These are phyloP conservation scores for Euwallacea similis DNA, from an alignment of 1,140 invertebrate genomes.

Conservation along the genomic window DNA sequence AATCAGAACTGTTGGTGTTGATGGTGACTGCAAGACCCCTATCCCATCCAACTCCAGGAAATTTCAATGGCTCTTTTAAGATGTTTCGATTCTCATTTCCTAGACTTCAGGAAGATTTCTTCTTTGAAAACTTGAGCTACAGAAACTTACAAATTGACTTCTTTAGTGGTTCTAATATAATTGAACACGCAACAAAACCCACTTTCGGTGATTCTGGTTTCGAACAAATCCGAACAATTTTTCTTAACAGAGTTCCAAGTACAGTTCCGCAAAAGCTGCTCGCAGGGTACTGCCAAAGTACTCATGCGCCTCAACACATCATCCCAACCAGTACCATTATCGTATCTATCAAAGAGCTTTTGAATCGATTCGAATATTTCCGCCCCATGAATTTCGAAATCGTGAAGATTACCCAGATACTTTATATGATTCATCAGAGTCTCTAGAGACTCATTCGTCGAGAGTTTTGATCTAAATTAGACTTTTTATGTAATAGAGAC, in stretches of 20 bases:
- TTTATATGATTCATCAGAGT: constrained; percentile 18
- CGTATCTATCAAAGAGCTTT: constrained; percentile 36
- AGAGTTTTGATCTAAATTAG: not conserved
- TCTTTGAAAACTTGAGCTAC: not conserved
- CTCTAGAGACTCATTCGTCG: not conserved
- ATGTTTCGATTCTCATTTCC: not conserved
- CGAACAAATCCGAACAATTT: constrained; percentile 57
- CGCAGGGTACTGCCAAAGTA: constrained; percentile 59
- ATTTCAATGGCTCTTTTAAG: constrained; percentile 1
- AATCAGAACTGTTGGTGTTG: constrained; percentile 35
- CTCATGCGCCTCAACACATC: constrained; percentile 14
- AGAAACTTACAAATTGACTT: constrained; percentile 17
- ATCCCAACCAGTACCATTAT: constrained; percentile 2
- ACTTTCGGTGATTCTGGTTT: constrained; percentile 56
- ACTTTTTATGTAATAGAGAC: not conserved
- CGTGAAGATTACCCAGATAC: constrained; percentile 42
- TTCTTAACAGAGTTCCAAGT: constrained; percentile 51
- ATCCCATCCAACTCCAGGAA: constrained; percentile 13
- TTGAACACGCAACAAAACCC: constrained; percentile 66
- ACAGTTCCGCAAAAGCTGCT: constrained; percentile 56
- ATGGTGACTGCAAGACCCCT: constrained; percentile 35
- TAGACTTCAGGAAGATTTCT: not conserved
- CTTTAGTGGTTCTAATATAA: constrained; percentile 45
- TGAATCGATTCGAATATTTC: constrained; percentile 31
- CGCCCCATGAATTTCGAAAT: constrained; percentile 31